A percentile compares a stretch with the other conserved stretches of the same genome.
Evolutionary conservation across 2,113 vertebrate species (phyloP).

Genomic region (Prinia subflava): DNA sequence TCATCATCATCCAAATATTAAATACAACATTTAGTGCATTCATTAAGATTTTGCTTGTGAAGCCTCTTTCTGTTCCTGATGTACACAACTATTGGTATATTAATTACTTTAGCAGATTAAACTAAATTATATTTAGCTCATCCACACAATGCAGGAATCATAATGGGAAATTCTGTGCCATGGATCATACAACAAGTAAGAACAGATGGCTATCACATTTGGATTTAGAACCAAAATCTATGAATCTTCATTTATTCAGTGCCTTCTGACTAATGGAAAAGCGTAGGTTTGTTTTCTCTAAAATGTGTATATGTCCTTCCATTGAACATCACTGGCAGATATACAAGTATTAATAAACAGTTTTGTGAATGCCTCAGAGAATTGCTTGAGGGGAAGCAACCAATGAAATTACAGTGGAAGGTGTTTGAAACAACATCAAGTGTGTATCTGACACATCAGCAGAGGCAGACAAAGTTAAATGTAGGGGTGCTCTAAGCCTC

Average conservation of each 20-base stretch:
- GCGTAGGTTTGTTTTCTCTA: neutral
- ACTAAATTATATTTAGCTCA: neutral
- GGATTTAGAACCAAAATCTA: neutral
- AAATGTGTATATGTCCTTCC: neutral
- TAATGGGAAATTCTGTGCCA: neutral
- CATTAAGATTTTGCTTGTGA: neutral
- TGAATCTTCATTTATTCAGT: neutral
- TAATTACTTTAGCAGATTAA: slow-evolving; percentile 4
- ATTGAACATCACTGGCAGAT: neutral
- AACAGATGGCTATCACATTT: neutral
- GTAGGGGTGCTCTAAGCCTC: neutral
- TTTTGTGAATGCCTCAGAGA: neutral
- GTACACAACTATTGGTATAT: neutral
- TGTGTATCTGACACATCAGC: neutral
- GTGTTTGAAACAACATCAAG: neutral
- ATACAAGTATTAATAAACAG: neutral
- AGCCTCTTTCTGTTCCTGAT: neutral
- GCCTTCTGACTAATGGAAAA: neutral
- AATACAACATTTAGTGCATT: neutral
- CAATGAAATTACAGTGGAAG: neutral
- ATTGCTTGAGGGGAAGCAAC: neutral
- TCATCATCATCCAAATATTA: neutral
- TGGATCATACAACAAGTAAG: neutral
- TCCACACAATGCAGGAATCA: neutral
- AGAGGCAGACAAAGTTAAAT: neutral